Evolutionary conservation across 1,140 invertebrate genomes (phyloP).

Genomic region (Copidosoma floridanum): DNA sequence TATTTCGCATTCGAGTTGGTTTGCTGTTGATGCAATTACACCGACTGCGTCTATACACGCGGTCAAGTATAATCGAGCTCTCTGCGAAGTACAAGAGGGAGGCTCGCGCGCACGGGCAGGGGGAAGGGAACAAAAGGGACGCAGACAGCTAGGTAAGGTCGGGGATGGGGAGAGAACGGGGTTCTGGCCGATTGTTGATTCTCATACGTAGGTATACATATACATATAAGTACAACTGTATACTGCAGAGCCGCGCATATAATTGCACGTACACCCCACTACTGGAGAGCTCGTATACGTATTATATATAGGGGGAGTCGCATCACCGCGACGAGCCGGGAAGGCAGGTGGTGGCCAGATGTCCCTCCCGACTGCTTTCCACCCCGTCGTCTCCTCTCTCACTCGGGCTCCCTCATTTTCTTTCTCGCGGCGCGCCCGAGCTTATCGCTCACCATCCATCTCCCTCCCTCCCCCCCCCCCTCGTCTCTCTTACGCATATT

Average conservation of each 20-base stretch:
- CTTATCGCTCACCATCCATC: slow-evolving; percentile 20
- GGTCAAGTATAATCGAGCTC: slow-evolving; percentile 19
- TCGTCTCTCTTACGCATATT: no score
- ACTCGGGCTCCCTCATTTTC: slow-evolving; percentile 21
- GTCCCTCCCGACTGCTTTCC: slow-evolving; percentile 40
- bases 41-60: slow-evolving; percentile 10
- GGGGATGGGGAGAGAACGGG: not conserved
- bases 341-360: slow-evolving; percentile 57
- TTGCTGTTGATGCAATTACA: slow-evolving; percentile 21
- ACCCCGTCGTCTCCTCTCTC: slow-evolving; percentile 38
- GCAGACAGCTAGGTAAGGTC: not conserved
- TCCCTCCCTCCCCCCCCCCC: no score
- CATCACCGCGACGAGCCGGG: slow-evolving; percentile 40
- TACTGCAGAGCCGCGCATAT: no score
- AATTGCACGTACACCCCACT: slow-evolving; percentile 3
- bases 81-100: not conserved
- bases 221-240: not conserved
- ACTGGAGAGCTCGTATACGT: no score
- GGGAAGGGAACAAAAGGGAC: not conserved
- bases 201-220: not conserved
- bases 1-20: not conserved
- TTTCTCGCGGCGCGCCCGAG: not conserved
- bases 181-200: not conserved
- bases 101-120: not conserved
- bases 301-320: slow-evolving; percentile 3